Conservation (phyloP, 2,888 invertebrate species). For the Tipula lateralis region DNA sequence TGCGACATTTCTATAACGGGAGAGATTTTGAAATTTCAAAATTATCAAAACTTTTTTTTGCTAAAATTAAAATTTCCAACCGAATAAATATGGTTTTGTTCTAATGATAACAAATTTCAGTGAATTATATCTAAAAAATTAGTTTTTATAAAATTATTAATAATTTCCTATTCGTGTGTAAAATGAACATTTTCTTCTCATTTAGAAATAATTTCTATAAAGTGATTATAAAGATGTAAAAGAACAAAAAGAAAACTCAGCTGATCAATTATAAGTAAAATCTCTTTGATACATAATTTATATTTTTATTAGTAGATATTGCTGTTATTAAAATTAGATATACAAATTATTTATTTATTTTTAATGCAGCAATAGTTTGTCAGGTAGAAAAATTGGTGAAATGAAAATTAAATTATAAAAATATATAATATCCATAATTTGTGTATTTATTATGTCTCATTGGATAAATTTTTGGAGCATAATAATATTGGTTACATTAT, state of each 20-base stretch:
- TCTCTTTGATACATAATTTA: neutral
- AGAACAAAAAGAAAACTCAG: neutral
- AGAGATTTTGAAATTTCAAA: neutral
- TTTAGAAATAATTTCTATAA: neutral
- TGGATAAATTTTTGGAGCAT: neutral
- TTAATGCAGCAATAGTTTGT: neutral
- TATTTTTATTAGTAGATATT: neutral
- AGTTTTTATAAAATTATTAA: neutral
- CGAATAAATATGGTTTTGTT: neutral
- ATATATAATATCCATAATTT: neutral
- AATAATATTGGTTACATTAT: neutral
- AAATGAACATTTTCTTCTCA: neutral
- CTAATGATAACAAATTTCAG: neutral
- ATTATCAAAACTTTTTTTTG: neutral
- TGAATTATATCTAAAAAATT: neutral
- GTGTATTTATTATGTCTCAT: neutral
- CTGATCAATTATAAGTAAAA: slow-evolving; percentile 9
- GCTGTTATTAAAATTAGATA: neutral
- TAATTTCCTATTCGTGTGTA: neutral
- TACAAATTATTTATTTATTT: neutral
- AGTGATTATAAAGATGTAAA: neutral
- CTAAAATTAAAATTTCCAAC: neutral
- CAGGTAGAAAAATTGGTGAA: slow-evolving; percentile 15
- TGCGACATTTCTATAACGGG: neutral
- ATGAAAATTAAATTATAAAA: neutral